Evolutionary conservation across 2,797 vertebrate species (phyloP).

Genomic region (Pachyuromys duprasi): DNA sequence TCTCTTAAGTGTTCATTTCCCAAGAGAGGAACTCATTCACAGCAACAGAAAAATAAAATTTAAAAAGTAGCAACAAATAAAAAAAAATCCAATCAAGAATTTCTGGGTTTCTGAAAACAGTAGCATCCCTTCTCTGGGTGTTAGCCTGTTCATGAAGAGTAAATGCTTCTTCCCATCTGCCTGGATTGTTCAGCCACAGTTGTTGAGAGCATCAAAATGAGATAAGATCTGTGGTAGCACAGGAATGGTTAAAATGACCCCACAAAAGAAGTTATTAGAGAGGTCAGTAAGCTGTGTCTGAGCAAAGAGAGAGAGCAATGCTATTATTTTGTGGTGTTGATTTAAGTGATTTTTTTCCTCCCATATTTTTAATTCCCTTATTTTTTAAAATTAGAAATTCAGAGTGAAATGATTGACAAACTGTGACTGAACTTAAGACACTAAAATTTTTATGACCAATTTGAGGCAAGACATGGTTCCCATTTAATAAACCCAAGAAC

Average conservation of each 20-base stretch:
- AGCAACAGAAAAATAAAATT: neutral
- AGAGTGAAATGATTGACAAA: conserved; percentile 9
- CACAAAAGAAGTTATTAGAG: neutral
- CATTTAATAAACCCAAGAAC: conserved; percentile 36
- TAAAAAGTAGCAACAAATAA: neutral
- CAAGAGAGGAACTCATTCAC: neutral
- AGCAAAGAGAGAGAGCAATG: neutral
- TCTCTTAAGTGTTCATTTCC: neutral
- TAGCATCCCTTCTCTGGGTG: neutral
- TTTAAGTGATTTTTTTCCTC: neutral
- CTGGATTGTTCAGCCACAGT: neutral
- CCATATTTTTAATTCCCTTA: neutral
- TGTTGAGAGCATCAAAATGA: conserved; percentile 17
- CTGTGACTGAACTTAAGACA: neutral
- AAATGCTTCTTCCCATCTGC: neutral
- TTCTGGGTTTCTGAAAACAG: neutral
- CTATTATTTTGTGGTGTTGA: neutral
- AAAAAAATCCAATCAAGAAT: neutral
- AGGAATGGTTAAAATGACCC: neutral
- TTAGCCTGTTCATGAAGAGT: conserved; percentile 5
- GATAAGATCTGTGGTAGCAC: neutral
- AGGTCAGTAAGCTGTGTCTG: neutral
- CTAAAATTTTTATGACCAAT: neutral
- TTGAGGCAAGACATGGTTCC: neutral
- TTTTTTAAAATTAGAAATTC: conserved; percentile 46